Evolutionary conservation across 2,888 invertebrate species (phyloP).

Genomic region (Erebia epiphron): DNA sequence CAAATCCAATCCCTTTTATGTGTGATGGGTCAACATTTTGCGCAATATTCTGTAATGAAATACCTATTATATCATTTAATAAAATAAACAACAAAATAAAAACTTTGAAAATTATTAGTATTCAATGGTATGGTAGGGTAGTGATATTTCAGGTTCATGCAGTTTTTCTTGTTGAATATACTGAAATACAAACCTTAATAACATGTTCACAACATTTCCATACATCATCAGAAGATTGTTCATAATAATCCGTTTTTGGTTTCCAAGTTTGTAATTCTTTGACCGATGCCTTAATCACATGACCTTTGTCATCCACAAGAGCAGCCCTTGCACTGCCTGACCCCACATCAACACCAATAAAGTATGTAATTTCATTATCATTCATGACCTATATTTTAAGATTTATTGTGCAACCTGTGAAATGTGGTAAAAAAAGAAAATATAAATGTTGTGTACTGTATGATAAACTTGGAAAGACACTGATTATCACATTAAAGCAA

Average conservation of each 20-base stretch:
- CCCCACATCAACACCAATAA: conserved; percentile 96
- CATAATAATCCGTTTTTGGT: conserved; percentile 89
- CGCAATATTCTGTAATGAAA: conserved; percentile 82
- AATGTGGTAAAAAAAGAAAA: neutral
- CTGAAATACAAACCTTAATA: conserved; percentile 85
- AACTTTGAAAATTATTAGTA: no score
- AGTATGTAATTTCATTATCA: conserved; percentile 64
- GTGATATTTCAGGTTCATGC: no score
- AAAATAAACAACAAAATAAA: no score
- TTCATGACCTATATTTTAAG: conserved; percentile 25
- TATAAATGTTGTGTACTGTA: neutral
- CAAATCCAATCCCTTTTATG: conserved; percentile 95
- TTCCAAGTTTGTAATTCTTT: conserved; percentile 90
- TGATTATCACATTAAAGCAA: neutral
- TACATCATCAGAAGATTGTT: conserved; percentile 95
- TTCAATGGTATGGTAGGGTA: no score
- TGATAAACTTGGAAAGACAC: neutral
- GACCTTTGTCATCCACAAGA: conserved; percentile 87
- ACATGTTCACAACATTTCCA: conserved; percentile 90
- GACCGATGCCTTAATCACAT: conserved; percentile 84
- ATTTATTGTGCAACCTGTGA: neutral
- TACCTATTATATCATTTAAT: neutral
- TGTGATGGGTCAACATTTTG: conserved; percentile 73
- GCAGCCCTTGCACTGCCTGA: conserved; percentile 95
- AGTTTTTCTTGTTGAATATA: neutral